A percentile compares a stretch with the other conserved stretches of the same genome.
Evolutionary conservation across 2,797 vertebrate genomes (phyloP).

Genomic region (Mustela erminea): DNA sequence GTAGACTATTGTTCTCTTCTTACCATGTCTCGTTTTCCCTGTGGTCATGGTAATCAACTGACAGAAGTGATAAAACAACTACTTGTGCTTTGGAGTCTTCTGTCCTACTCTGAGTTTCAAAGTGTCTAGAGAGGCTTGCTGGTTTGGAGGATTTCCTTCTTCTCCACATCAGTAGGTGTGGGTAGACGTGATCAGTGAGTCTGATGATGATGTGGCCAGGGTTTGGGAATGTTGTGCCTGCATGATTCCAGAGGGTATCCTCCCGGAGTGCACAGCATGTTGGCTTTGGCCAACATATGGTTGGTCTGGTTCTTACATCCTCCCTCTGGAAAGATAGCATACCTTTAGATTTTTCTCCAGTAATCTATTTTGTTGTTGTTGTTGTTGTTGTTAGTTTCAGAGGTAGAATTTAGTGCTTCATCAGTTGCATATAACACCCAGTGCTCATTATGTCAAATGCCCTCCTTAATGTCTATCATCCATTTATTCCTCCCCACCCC

Average conservation of each 20-base stretch:
- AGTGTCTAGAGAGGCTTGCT: background rate
- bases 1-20: background rate
- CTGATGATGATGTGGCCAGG: background rate
- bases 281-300: background rate
- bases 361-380: background rate
- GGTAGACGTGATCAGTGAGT: background rate
- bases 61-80: background rate
- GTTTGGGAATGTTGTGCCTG: background rate
- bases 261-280: rapidly evolving
- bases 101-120: background rate
- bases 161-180: background rate
- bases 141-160: background rate
- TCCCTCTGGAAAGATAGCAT: background rate
- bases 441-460: background rate
- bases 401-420: background rate
- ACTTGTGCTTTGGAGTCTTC: background rate
- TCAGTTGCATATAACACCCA: background rate
- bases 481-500: background rate
- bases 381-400: background rate
- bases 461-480: background rate
- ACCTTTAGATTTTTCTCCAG: background rate
- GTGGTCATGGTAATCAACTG: background rate
- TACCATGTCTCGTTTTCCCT: background rate
- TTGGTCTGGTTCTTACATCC: background rate
- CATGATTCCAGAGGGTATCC: no score